These are phyloP conservation scores for Pygathrix nemaeus DNA, from an alignment of 2,113 vertebrate genomes.

Conservation along the genomic window DNA sequence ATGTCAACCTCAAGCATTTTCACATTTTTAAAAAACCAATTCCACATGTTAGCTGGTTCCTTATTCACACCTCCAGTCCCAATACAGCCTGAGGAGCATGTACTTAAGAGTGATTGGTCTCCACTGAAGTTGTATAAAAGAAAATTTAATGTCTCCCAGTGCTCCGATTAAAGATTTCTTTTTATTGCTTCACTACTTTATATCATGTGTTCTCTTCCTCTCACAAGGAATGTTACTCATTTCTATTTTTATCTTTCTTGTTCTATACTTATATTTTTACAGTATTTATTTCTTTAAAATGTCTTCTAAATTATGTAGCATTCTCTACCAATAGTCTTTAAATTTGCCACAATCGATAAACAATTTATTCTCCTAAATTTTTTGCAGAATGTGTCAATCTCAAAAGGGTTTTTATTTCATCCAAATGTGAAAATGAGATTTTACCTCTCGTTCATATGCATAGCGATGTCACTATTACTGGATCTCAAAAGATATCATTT, in stretches of 20 bases:
- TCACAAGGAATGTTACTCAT: slow-evolving; percentile 34
- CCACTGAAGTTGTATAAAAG: not conserved
- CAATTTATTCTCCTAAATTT: slow-evolving; percentile 9
- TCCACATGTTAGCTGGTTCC: slow-evolving; percentile 40
- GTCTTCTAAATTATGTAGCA: not conserved
- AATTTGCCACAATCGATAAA: not conserved
- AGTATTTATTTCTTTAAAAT: slow-evolving; percentile 27
- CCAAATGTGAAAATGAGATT: not conserved
- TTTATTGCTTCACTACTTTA: not conserved
- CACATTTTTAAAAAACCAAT: slow-evolving; percentile 63
- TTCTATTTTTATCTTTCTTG: slow-evolving; percentile 55
- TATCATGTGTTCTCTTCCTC: not conserved
- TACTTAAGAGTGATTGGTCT: not conserved
- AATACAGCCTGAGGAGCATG: not conserved
- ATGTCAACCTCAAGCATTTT: slow-evolving; percentile 69
- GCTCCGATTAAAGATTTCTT: not conserved
- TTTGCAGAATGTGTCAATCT: not conserved
- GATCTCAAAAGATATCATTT: not conserved
- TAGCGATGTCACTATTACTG: not conserved
- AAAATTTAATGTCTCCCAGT: not conserved
- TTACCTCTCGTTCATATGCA: not conserved
- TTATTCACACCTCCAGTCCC: slow-evolving; percentile 1
- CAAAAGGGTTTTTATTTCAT: slow-evolving; percentile 10
- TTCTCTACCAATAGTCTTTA: not conserved
- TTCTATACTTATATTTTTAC: slow-evolving; percentile 9